Evolutionary conservation across 2,888 invertebrate genomes (phyloP), one percentile per base, ranked within the genome.

Genomic region (Unio pictorum): DNA sequence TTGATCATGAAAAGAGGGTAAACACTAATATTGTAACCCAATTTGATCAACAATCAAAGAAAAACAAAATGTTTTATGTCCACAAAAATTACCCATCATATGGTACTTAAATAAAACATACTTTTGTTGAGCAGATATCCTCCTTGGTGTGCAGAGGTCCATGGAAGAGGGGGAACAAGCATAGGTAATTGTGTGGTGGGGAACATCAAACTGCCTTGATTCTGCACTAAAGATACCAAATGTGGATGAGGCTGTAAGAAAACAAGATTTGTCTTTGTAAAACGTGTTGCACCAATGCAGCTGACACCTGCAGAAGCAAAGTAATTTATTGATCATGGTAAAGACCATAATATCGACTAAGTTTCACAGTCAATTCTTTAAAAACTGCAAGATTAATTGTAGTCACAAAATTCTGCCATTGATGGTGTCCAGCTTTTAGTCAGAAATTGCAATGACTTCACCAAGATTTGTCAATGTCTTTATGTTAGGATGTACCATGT

Each of bases 131-230:
- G 88, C 11, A 96, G 90, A 86, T 95, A 95, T 0, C 96, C 96
- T 8, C 97, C 97, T 67, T 91, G 92, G 56, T 91, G 86, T 4
- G 93, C 87, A 0, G 92, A 92, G 7, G 92, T 91, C 97, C 97
- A 98, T 3, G 98, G 98, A 74, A 94, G 91, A 6, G 98, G 96
- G 20, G 98, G 97, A 73, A 94, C 94, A 26, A 93, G 69, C 92
- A 95, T 94, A 20, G 98, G 98, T 66, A 95, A 91, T 61, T 87
- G 82, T 72, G 92, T 92, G 3, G 94, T 92, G 63, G 94, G 93
- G 91, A 98, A 94, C 65, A 92, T 93, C 78, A 98, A 91, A 0
- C 91, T 92, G 81, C 94, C 93, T 55, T 93, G 92, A 26, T 93
- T 93, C 59, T 93, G 92, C 89, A 94, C 94, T 69, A 96, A 89